Base-by-base conservation (phyloP, 2,888 invertebrate species). In the Nematopogon swammerdamellus region DNA sequence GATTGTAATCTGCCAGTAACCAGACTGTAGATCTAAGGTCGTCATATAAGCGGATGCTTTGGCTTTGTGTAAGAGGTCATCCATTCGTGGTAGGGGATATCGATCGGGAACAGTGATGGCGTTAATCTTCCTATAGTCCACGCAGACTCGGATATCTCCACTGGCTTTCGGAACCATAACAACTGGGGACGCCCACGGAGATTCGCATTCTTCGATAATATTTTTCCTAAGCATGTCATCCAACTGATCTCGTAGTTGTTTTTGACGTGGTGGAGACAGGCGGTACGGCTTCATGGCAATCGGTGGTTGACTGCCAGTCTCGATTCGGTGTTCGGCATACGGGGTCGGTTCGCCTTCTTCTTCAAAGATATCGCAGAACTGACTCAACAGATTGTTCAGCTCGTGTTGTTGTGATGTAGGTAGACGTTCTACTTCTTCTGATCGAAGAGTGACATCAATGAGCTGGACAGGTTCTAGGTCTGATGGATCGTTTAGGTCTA, bases 261-360 rank as follows among this genome's bases (percentile, higher is more conserved):
- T 3, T 57, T 56, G 10, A 57, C 49, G 20, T 54, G 50, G 45
- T 11, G 58, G 60, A 1, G 63, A 60, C 52, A 67, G 45, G 19
- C 63, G 50, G 52, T 65, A 67, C 0, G 64, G 65, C 0, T 63
- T 63, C 3, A 58, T 54, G 1, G 65, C 58, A 18, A 67, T 59
- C 1, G 67, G 65, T 8, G 53, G 53, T 48, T 63, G 58, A 20
- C 58, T 49, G 0, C 56, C 58, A 18, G 58, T 58, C 51, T 63
- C 57, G 4, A 65, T 63, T 3, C 20, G 29, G 45, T 65, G 65
- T 14, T 53, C 50, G 1, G 56, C 56, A 16, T 47, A 57, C 1
- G 52, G 52, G 2, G 57, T 58, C 1, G 54, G 25, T 30, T 51
- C 51, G 2, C 54, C 52, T 30, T 42, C 18, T 25, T 25, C 25